phyloP scores from a whole-genome alignment of 2,113 vertebrate species.

The Myrmecobius fasciatus region DNA sequence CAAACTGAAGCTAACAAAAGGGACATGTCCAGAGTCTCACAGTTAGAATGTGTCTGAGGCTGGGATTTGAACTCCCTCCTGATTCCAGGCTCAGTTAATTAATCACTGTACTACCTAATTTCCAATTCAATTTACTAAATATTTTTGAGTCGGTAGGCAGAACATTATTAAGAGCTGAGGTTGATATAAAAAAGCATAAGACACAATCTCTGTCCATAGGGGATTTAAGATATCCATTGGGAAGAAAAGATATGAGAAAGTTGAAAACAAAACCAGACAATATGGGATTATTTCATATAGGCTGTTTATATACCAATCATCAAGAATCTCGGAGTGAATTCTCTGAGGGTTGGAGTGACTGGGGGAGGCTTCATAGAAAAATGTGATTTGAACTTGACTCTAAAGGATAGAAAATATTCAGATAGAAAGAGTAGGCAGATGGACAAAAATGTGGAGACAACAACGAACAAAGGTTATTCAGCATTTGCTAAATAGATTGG shows the following conservation, averaged over 20 bases:
- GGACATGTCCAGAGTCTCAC: background rate
- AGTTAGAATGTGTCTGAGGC: background rate
- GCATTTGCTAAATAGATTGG: background rate
- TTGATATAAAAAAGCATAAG: background rate
- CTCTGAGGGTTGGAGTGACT: background rate
- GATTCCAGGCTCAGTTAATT: background rate
- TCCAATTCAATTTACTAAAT: background rate
- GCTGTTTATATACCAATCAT: background rate
- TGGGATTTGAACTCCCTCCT: background rate
- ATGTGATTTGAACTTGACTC: background rate
- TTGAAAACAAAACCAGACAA: background rate
- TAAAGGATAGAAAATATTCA: background rate
- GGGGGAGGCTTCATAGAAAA: background rate
- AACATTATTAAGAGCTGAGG: background rate
- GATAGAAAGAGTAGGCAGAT: background rate
- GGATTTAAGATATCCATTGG: background rate
- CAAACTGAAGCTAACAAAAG: background rate
- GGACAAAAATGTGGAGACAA: background rate
- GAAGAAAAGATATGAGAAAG: background rate
- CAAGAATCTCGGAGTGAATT: background rate
- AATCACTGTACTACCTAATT: background rate
- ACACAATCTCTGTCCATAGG: no score
- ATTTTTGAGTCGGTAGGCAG: background rate
- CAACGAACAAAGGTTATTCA: background rate
- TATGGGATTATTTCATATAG: background rate